Evolutionary conservation across 2,113 vertebrate genomes (phyloP).

Genomic region (Dasypus novemcinctus): DNA sequence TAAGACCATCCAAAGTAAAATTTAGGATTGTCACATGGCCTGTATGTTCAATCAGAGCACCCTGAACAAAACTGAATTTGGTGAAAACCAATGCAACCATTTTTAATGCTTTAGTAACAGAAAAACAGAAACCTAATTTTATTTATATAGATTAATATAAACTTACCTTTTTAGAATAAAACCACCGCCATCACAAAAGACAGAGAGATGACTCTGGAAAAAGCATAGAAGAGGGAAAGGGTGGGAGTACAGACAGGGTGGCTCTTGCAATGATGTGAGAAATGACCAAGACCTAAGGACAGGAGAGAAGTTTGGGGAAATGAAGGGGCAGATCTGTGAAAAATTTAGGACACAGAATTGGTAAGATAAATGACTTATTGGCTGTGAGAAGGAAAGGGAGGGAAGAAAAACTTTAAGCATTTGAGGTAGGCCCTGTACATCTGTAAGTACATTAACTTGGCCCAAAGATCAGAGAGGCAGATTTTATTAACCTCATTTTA

Average conservation of each 20-base stretch:
- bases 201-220: not conserved
- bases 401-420: not conserved
- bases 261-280: not conserved
- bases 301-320: not conserved
- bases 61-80: slow-evolving; percentile 2
- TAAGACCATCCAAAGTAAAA: not conserved
- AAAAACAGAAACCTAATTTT: not conserved
- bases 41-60: not conserved
- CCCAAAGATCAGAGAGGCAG: slow-evolving; percentile 7
- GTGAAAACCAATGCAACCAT: not conserved
- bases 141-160: not conserved
- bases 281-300: not conserved
- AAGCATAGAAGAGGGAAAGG: not conserved
- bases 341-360: not conserved
- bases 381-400: not conserved
- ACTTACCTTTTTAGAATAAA: not conserved
- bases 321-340: not conserved
- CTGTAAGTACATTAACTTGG: not conserved
- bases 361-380: not conserved
- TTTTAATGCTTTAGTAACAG: slow-evolving; percentile 14
- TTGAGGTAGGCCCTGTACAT: not conserved
- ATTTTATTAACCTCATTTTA: not conserved
- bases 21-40: not conserved
- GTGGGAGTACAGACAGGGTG: not conserved
- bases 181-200: not conserved